A percentile compares a stretch with the other conserved stretches of the same genome.
Evolutionary conservation across 2,797 vertebrate genomes (phyloP).

Genomic region (Tarsius wallacei): DNA sequence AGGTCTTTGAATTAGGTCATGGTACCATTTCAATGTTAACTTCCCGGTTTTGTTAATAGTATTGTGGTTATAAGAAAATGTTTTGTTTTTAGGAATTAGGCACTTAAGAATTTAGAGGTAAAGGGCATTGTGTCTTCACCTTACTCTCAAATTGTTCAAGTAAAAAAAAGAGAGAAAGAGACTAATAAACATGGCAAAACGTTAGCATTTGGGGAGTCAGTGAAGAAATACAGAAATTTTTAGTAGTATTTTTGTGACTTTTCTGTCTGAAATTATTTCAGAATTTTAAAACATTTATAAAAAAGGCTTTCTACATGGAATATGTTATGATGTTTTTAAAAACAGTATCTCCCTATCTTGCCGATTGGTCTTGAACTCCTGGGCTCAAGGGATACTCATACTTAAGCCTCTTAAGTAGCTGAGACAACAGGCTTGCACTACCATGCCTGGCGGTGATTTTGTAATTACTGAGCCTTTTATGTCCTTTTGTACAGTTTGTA

Average conservation of each 20-base stretch:
- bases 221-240: slow-evolving; percentile 36
- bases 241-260: slow-evolving; percentile 4
- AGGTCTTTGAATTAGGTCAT: background rate
- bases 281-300: background rate
- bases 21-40: background rate
- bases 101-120: background rate
- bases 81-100: background rate
- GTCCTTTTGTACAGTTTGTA: background rate
- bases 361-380: no score
- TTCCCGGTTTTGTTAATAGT: background rate
- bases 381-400: background rate
- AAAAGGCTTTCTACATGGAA: background rate
- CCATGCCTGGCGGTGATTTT: background rate
- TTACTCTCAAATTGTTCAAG: background rate
- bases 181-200: background rate
- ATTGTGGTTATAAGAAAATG: background rate
- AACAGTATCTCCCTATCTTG: background rate
- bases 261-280: slow-evolving; percentile 56
- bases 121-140: background rate
- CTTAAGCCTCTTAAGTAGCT: background rate
- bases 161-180: background rate
- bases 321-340: no score
- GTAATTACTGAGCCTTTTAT: background rate
- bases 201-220: background rate
- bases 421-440: background rate